Percentiles rank a stretch among this genome's conserved stretches.
These are phyloP conservation scores for Polymixis flavicincta DNA, from an alignment of 2,888 invertebrate species.

Conservation along the genomic window DNA sequence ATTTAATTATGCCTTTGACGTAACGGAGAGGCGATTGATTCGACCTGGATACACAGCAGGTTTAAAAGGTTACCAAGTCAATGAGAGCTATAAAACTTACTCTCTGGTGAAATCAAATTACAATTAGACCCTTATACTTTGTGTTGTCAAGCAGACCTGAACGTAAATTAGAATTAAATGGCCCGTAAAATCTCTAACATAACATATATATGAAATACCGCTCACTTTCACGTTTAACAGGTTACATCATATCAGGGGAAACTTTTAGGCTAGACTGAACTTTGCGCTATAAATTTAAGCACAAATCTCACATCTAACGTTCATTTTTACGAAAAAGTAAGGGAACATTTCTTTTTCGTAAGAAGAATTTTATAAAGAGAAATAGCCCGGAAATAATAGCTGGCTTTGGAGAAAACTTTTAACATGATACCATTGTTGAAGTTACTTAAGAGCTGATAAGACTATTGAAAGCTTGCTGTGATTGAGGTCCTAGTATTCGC, in stretches of 20 bases:
- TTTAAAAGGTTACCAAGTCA: constrained; percentile 21
- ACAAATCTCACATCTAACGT: constrained; percentile 50
- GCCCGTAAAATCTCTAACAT: constrained; percentile 43
- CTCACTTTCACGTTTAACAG: constrained; percentile 43
- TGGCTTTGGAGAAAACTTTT: constrained; percentile 48
- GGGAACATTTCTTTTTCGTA: constrained; percentile 34
- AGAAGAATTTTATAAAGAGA: constrained; percentile 37
- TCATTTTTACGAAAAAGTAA: constrained; percentile 49
- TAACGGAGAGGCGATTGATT: constrained; percentile 42
- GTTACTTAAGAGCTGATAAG: constrained; percentile 30
- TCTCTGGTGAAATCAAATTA: constrained; percentile 37
- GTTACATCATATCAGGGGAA: constrained; percentile 55
- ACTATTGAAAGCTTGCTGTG: constrained; percentile 19
- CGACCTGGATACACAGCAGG: constrained; percentile 30
- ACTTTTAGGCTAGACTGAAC: constrained; percentile 55
- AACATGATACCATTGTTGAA: constrained; percentile 36
- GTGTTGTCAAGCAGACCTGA: constrained; percentile 33
- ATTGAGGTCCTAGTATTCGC: not conserved
- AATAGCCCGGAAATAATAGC: constrained; percentile 51
- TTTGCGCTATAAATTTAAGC: constrained; percentile 57
- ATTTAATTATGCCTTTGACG: constrained; percentile 51
- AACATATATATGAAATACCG: constrained; percentile 34
- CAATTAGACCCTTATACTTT: constrained; percentile 32
- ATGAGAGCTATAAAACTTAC: not conserved
- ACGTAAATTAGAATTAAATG: constrained; percentile 37